Base-by-base conservation (phyloP, 2,113 vertebrate species). In the Carassius auratus region DNA sequence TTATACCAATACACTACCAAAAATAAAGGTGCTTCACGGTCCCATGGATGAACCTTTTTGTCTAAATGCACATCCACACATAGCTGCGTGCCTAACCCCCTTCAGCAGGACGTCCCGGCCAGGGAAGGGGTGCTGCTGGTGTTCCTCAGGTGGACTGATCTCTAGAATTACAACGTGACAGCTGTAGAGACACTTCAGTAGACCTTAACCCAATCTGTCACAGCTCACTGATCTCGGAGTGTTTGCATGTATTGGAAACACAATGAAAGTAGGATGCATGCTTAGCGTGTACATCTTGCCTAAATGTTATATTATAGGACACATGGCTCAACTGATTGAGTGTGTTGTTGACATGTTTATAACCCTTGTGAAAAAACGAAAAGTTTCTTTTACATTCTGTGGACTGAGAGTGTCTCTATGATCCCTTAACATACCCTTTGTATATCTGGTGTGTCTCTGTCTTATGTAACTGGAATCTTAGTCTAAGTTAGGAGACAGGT, bases 91-190 rank as follows among this genome's bases (percentile, higher is more conserved):
- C 42, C 30, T 61, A 2, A 52, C 50, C 64, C 23, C 17, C 57
- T 50, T 5, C 64, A 71, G 74, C 62, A 33, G 13, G 33, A 75
- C 8, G 82, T 4, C 50, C 50, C 13, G 4, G 14, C 4, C 48
- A 15, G 50, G 50, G 74, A 42, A 71, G 78, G 84, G 71, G 59
- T 84, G 77, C 85, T 89, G 84, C 86, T 89, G 86, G 45, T 68
- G 38, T 38, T 80, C 15, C 68, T 90, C 88, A 86, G 90, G 88
- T 89, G 87, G 87, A 84, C 76, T 57, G 82, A 61, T 52, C 14
- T 52, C 50, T 52, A 87, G 81, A 85, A 69, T 91, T 91, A 87
- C 90, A 90, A 42, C 21, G 75, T 87, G 84, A 90, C 90, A 91
- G 90, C 90, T 90, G 90, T 90, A 85, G 86, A 86, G 86, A 52